Conservation (phyloP, 2,888 invertebrate genomes). For the Drosophila flavopinicola region DNA sequence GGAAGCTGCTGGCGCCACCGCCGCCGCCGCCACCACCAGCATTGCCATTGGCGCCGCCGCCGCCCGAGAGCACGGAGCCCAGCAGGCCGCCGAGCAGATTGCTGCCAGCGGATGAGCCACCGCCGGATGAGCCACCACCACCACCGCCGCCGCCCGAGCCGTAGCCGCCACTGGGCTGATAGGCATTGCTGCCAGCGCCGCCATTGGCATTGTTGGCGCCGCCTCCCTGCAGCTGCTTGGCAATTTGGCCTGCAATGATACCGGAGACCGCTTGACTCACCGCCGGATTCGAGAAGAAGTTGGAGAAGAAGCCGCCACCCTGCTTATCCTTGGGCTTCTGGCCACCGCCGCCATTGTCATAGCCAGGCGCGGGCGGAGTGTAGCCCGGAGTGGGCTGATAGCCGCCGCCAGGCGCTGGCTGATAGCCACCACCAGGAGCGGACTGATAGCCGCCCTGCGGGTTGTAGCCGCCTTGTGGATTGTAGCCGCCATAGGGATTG, state of each 20-base stretch:
- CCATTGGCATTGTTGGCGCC: constrained; percentile 59
- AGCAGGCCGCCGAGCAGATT: constrained; percentile 78
- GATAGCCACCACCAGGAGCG: constrained; percentile 64
- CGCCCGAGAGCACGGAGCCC: constrained; percentile 73
- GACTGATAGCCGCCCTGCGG: constrained; percentile 77
- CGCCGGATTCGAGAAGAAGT: constrained; percentile 82
- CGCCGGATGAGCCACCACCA: no score
- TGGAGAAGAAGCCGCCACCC: constrained; percentile 82
- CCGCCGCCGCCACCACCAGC: constrained; percentile 45
- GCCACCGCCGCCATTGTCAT: constrained; percentile 66
- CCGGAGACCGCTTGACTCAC: constrained; percentile 83
- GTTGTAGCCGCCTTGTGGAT: constrained; percentile 67
- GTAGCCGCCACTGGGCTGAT: constrained; percentile 72
- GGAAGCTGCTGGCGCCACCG: constrained; percentile 63
- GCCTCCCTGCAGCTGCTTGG: constrained; percentile 82
- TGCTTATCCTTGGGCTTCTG: constrained; percentile 81
- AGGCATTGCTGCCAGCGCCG: constrained; percentile 61
- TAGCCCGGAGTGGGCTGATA: constrained; percentile 69
- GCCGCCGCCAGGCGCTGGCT: no score
- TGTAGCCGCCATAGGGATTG: constrained; percentile 70
- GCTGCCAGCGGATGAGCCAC: constrained; percentile 58
- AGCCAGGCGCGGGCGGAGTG: constrained; percentile 80
- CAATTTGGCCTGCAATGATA: constrained; percentile 83
- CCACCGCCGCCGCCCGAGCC: constrained; percentile 58
- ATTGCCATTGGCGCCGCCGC: constrained; percentile 66